Evolutionary conservation across 1,140 invertebrate genomes (phyloP).

Genomic region (Macrosteles quadrilineatus): DNA sequence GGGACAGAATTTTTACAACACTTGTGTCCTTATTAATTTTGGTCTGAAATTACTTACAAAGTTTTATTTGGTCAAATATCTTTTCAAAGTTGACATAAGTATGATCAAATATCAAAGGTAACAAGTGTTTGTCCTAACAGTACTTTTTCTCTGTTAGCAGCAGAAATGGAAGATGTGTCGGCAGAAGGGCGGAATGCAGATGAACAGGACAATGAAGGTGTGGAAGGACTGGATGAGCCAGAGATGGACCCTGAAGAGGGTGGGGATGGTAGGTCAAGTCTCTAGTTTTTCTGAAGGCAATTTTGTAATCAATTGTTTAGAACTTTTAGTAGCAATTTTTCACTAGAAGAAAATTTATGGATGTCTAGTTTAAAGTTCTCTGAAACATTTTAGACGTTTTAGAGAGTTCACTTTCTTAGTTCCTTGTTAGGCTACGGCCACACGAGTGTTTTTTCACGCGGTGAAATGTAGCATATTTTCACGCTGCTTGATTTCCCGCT

Average conservation of each 20-base stretch:
- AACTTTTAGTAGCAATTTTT: background rate
- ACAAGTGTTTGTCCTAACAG: no score
- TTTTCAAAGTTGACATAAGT: no score
- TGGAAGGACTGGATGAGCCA: slow-evolving; percentile 24
- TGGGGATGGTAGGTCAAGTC: slow-evolving; percentile 23
- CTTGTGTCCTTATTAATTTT: no score
- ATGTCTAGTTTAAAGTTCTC: background rate
- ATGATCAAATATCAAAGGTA: no score
- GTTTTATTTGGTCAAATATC: no score
- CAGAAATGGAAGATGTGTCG: slow-evolving; percentile 18
- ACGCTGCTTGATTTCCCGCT: no score
- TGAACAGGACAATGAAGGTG: slow-evolving; percentile 26
- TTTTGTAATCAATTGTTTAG: background rate
- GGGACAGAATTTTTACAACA: no score
- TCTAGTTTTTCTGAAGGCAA: background rate
- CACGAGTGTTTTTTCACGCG: no score
- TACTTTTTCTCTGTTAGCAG: no score
- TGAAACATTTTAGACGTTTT: background rate
- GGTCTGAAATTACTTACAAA: no score
- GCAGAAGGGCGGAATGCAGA: slow-evolving; percentile 27
- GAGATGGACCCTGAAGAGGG: slow-evolving; percentile 34
- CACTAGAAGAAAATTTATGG: background rate
- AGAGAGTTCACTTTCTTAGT: background rate
- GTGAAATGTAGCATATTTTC: no score
- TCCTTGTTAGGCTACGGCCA: no score